Evolutionary conservation across 2,797 vertebrate species (phyloP), one percentile per base, ranked within the genome.

Genomic region (Halcyon leucocephala): DNA sequence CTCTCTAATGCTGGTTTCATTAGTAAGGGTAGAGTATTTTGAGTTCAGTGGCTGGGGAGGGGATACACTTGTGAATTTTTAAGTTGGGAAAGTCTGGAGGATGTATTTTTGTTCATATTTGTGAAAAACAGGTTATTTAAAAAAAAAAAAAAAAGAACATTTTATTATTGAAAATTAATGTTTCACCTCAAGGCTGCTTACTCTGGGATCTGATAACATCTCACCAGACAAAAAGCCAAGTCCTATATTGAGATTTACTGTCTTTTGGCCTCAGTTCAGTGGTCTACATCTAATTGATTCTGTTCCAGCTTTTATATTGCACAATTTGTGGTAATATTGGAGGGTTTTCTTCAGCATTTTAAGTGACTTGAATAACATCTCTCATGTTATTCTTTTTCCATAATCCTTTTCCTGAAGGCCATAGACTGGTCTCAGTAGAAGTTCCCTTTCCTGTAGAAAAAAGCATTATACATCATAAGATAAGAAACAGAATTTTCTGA

Each of bases 381-480:
- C 3, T 64, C 7, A 6, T 58, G 37, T 64, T 89, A 35, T 33
- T 78, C 72, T 76, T 89, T 7, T 52, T 64, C 7, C 20, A n/a
- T 66, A 48, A 57, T 67, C 28, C 3, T 89, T 77, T 90, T 77
- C 46, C 33, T 70, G 42, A 71, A 65, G 46, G 57, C n/a, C 7
- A 77, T 73, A 55, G 44, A 35, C 12, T 55, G 21, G 3, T 26
- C 21, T 78, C 19, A 58, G 12, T 77, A 51, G 33, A 77, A 81
- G 24, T 65, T 61, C 6, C 6, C 3, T 81, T 48, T 73, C 66
- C 52, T 80, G 31, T 76, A 33, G 24, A 61, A 74, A 82, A 76
- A 29, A 29, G 5, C 0, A 0, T 69, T 86, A 5, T 3, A 26
- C 7, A 1, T 13, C 57, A 12, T 51, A 42, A 19, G 37, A 58